Evolutionary conservation across 2,113 vertebrate genomes (phyloP).

Genomic region (Stigmatopora argus): DNA sequence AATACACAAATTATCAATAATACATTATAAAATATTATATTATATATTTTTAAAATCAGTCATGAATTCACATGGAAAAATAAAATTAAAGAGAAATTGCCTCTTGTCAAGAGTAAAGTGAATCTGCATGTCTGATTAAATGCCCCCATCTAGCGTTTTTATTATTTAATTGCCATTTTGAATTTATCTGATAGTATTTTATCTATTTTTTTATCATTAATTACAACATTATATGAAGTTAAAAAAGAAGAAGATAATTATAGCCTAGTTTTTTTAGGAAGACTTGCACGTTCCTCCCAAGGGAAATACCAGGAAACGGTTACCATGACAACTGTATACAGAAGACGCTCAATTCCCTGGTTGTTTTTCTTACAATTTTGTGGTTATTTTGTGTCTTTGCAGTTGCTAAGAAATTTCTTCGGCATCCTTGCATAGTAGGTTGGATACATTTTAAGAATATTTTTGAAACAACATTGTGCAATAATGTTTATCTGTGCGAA

Average conservation of each 20-base stretch:
- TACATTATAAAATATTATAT: neutral
- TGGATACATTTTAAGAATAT: neutral
- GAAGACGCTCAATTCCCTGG: neutral
- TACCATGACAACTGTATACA: conserved; percentile 47
- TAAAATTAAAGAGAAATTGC: neutral
- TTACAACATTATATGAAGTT: no score
- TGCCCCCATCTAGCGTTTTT: conserved; percentile 48
- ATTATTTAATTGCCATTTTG: neutral
- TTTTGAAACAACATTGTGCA: neutral
- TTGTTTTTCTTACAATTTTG: neutral
- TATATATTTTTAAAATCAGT: neutral
- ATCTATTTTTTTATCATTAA: neutral
- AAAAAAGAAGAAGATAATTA: no score
- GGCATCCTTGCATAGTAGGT: conserved; percentile 5
- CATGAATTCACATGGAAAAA: neutral
- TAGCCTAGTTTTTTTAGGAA: neutral
- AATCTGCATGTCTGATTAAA: conserved; percentile 8
- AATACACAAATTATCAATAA: neutral
- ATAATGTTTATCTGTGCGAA: neutral
- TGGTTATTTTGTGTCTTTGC: neutral
- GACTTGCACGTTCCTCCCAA: neutral
- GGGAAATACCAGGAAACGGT: conserved; percentile 18
- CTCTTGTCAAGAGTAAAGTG: conserved; percentile 8
- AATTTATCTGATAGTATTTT: neutral
- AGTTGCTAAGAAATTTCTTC: neutral